Conservation (phyloP, 2,888 invertebrate species). For the Tetrapedia diversipes region DNA sequence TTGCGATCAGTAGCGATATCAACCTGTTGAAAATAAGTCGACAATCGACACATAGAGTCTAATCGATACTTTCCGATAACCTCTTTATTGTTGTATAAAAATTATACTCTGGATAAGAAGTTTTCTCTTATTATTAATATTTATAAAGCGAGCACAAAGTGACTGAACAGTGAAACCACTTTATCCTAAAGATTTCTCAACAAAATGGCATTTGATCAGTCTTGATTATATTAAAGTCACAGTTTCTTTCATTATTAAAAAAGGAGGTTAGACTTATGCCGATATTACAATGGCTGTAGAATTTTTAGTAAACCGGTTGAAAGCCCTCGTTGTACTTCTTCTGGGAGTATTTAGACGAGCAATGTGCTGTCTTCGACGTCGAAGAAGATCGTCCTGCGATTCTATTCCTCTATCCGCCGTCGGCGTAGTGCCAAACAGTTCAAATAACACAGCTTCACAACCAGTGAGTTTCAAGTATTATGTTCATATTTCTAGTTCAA, state of each 20-base stretch:
- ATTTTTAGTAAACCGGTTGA: slow-evolving; percentile 84
- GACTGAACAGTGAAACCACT: background rate
- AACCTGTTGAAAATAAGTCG: slow-evolving; percentile 31
- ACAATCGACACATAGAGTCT: background rate
- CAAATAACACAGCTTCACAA: slow-evolving; percentile 35
- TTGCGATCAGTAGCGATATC: slow-evolving; percentile 11
- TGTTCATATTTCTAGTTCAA: background rate
- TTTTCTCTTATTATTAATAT: background rate
- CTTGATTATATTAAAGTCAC: slow-evolving; percentile 13
- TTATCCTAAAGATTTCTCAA: background rate
- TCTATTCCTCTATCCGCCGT: slow-evolving; percentile 85
- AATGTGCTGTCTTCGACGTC: slow-evolving; percentile 86
- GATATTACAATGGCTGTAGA: slow-evolving; percentile 81
- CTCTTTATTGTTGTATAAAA: slow-evolving; percentile 3
- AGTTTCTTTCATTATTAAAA: slow-evolving; percentile 2
- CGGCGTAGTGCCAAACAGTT: slow-evolving; percentile 83
- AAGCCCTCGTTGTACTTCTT: slow-evolving; percentile 84
- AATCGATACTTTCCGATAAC: slow-evolving; percentile 39
- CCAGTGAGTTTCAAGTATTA: slow-evolving; percentile 39
- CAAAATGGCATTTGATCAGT: slow-evolving; percentile 51
- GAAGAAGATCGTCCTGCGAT: slow-evolving; percentile 84
- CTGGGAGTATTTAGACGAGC: slow-evolving; percentile 85
- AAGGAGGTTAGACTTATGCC: slow-evolving; percentile 52
- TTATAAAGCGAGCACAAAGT: background rate
- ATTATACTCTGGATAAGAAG: background rate